Conservation (phyloP, 2,888 invertebrate genomes). For the Oligia latruncula region DNA sequence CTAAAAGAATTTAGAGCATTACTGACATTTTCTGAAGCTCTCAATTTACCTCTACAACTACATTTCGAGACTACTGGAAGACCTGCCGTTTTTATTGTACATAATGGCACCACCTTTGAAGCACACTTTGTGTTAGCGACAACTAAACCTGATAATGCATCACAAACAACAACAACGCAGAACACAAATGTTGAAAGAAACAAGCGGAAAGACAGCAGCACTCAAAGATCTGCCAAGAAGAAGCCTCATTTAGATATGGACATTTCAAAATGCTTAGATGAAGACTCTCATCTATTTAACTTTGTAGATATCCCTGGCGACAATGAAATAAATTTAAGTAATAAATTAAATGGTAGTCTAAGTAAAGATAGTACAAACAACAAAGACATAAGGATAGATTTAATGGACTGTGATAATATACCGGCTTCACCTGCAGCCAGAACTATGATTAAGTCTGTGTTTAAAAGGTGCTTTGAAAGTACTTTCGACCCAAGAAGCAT, state of each 20-base stretch:
- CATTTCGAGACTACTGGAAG: slow-evolving; percentile 95
- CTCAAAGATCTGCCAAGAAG: slow-evolving; percentile 76
- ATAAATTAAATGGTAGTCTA: slow-evolving; percentile 65
- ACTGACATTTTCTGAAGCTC: slow-evolving; percentile 94
- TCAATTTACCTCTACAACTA: slow-evolving; percentile 92
- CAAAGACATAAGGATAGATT: slow-evolving; percentile 58
- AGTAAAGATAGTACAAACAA: slow-evolving; percentile 49
- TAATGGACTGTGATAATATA: slow-evolving; percentile 86
- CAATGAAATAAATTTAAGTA: slow-evolving; percentile 46
- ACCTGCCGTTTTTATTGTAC: slow-evolving; percentile 94
- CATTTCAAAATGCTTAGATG: slow-evolving; percentile 83
- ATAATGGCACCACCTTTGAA: slow-evolving; percentile 93
- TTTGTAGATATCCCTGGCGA: slow-evolving; percentile 85
- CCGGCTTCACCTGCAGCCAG: slow-evolving; percentile 91
- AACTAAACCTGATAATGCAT: slow-evolving; percentile 90
- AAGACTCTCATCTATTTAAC: slow-evolving; percentile 88
- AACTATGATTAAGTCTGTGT: slow-evolving; percentile 91
- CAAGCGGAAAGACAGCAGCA: slow-evolving; percentile 76
- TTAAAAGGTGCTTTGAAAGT: slow-evolving; percentile 93
- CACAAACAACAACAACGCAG: slow-evolving; percentile 81
- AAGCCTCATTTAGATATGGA: slow-evolving; percentile 83
- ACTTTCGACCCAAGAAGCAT: slow-evolving; percentile 92
- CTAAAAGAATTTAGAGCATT: slow-evolving; percentile 96
- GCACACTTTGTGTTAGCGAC: slow-evolving; percentile 95
- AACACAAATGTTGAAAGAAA: slow-evolving; percentile 80